These are phyloP conservation scores for Varanus salvator DNA, from an alignment of 2,113 vertebrate species.

Conservation along the genomic window DNA sequence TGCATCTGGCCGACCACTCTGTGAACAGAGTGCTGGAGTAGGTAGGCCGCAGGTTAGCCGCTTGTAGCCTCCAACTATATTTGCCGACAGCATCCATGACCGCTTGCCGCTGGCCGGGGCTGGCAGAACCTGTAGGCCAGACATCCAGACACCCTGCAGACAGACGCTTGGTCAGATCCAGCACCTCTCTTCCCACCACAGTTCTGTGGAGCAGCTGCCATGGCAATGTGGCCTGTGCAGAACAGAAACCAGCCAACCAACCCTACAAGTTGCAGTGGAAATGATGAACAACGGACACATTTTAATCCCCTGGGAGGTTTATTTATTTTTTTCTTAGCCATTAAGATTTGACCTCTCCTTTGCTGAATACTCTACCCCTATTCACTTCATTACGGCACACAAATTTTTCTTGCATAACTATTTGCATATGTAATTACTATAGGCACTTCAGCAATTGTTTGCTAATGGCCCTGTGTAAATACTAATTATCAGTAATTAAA, in stretches of 20 bases:
- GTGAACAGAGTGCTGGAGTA: too few relatives aligned
- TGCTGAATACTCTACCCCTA: slow-evolving; percentile 38
- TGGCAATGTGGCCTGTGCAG: not conserved
- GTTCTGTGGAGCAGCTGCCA: not conserved
- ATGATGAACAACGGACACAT: not conserved
- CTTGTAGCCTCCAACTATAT: too few relatives aligned
- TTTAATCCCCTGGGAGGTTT: slow-evolving; percentile 40
- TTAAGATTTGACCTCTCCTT: slow-evolving; percentile 49
- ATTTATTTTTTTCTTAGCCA: not conserved
- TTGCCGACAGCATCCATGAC: too few relatives aligned
- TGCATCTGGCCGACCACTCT: too few relatives aligned
- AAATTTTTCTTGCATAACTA: slow-evolving; percentile 67
- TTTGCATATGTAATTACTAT: slow-evolving; percentile 83
- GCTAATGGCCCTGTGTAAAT: slow-evolving; percentile 85
- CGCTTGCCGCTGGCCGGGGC: too few relatives aligned
- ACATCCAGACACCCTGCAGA: too few relatives aligned
- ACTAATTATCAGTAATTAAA: slow-evolving; percentile 88
- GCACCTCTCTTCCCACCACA: too few relatives aligned
- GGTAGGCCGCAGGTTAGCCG: too few relatives aligned
- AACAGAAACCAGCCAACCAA: not conserved
- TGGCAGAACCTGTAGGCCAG: too few relatives aligned
- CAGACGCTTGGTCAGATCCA: too few relatives aligned
- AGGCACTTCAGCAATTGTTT: slow-evolving; percentile 80
- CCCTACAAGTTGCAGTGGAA: slow-evolving; percentile 14
- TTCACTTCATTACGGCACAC: slow-evolving; percentile 56